These are phyloP conservation scores for Noctua janthe DNA, from an alignment of 2,888 invertebrate genomes.

Conservation along the genomic window DNA sequence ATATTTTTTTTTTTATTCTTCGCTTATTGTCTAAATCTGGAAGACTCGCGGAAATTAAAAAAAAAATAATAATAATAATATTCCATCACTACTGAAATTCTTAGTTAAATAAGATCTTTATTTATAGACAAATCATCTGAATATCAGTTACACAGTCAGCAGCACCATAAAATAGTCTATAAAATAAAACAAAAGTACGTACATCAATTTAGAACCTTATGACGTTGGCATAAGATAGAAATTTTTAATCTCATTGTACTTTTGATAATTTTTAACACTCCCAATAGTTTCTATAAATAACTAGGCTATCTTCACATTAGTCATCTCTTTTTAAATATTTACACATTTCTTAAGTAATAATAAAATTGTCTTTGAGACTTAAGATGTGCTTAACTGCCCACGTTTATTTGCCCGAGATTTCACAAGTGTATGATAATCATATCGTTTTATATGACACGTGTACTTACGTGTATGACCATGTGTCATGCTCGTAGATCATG, in stretches of 20 bases:
- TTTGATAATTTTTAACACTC: slow-evolving; percentile 44
- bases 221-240: slow-evolving; percentile 54
- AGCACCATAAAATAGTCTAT: slow-evolving; percentile 29
- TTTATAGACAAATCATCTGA: slow-evolving; percentile 43
- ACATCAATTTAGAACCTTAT: slow-evolving; percentile 59
- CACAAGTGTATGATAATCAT: slow-evolving; percentile 3
- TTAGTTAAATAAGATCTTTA: slow-evolving; percentile 29
- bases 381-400: not conserved
- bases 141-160: slow-evolving; percentile 61
- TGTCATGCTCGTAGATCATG: not conserved
- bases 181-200: slow-evolving; percentile 52
- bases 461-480: not conserved
- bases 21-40: slow-evolving; percentile 44
- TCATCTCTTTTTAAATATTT: slow-evolving; percentile 46
- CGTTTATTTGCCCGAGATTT: slow-evolving; percentile 19
- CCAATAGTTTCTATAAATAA: slow-evolving; percentile 37
- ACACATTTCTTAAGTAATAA: slow-evolving; percentile 34
- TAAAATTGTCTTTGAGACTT: slow-evolving; percentile 31
- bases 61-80: slow-evolving; percentile 6
- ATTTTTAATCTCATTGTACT: slow-evolving; percentile 61
- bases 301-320: slow-evolving; percentile 21
- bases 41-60: slow-evolving; percentile 45
- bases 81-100: slow-evolving; percentile 26
- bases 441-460: not conserved
- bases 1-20: slow-evolving; percentile 26